These are phyloP conservation scores for Porites rus DNA, from an alignment of 92 coral and sea anemone species.

Conservation along the genomic window DNA sequence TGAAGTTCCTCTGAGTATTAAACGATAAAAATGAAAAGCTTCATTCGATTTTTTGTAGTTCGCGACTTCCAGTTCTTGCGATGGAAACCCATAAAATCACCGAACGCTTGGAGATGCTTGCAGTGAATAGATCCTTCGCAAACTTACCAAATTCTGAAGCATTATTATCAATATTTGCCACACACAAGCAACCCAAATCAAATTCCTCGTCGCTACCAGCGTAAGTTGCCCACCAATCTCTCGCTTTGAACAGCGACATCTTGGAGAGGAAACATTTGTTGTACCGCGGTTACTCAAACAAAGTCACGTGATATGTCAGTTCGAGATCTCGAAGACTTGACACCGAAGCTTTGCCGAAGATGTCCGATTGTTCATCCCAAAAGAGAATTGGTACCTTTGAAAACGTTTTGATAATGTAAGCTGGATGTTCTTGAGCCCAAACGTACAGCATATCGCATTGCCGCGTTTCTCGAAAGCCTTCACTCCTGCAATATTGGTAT, in stretches of 20 bases:
- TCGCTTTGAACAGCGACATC: conserved; percentile 99
- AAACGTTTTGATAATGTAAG: too few species aligned
- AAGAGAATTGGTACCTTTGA: too few species aligned
- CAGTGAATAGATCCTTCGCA: neutral
- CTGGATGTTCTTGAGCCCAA: too few species aligned
- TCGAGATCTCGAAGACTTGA: neutral
- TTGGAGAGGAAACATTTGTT: conserved; percentile 31
- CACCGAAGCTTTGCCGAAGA: conserved; percentile 1
- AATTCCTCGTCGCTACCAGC: conserved; percentile 98
- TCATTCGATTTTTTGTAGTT: too few species aligned
- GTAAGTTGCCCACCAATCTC: conserved; percentile 99
- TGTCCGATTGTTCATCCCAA: neutral
- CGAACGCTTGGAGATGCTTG: neutral
- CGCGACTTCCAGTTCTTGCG: too few species aligned
- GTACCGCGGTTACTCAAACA: conserved; percentile 58
- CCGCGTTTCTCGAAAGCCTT: too few species aligned
- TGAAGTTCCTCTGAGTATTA: neutral
- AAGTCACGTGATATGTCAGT: conserved; percentile 29
- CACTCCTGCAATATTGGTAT: too few species aligned
- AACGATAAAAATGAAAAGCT: neutral
- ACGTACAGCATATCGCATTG: too few species aligned
- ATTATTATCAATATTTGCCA: conserved; percentile 93
- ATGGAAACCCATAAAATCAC: too few species aligned
- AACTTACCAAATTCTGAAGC: conserved; percentile 75
- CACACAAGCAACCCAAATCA: conserved; percentile 95